phyloP scores from a whole-genome alignment of 2,797 vertebrate genomes.

The Heterohyrax brucei region DNA sequence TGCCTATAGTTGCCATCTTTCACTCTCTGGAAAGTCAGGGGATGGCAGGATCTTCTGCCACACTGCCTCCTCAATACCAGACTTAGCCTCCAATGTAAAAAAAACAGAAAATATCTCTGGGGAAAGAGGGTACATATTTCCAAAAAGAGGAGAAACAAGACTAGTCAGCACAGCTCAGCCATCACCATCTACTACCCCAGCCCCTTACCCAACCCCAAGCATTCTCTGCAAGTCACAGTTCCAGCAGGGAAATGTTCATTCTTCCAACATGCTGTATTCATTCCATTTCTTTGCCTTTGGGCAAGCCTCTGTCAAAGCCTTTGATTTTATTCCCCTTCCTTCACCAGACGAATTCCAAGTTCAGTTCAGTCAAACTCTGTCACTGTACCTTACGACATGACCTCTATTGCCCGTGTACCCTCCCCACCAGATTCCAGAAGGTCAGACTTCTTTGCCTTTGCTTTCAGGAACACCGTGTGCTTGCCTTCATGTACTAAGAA shows the following conservation, averaged over 20 bases:
- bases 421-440: background rate
- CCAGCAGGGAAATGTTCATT: constrained; percentile 4
- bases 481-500: background rate
- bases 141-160: constrained; percentile 40
- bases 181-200: background rate
- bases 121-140: constrained; percentile 5
- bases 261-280: constrained; percentile 3
- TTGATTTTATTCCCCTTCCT: background rate
- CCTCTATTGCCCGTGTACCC: background rate
- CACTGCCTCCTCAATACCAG: background rate
- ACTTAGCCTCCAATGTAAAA: constrained; percentile 10
- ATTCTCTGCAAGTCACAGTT: background rate
- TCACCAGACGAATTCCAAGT: constrained; percentile 3
- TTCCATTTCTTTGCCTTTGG: constrained; percentile 50
- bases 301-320: background rate
- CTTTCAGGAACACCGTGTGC: background rate
- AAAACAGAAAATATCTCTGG: constrained; percentile 29
- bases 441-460: constrained; percentile 37
- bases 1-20: constrained; percentile 34
- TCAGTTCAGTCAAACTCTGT: constrained; percentile 52
- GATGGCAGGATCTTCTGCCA: background rate
- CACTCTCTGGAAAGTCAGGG: constrained; percentile 24
- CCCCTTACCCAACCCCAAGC: background rate
- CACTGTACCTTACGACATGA: background rate
- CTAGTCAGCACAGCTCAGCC: background rate